Conservation (phyloP, 2,888 invertebrate genomes). For the Brachypalpus laphriformis region DNA sequence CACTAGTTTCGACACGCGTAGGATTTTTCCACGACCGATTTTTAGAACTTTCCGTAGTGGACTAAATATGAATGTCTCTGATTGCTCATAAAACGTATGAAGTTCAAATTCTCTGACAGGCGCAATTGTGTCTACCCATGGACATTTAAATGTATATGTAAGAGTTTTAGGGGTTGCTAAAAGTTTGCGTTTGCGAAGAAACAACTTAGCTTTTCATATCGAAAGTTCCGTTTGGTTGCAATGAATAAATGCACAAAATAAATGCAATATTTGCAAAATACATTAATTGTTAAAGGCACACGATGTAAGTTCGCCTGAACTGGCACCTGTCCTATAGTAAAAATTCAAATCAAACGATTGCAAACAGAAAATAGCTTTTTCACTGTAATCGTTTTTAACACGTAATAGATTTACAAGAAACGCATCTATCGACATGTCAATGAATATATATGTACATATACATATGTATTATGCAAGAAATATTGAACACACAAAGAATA, state of each 20-base stretch:
- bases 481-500: neutral
- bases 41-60: slow-evolving; percentile 82
- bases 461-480: neutral
- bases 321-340: neutral
- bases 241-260: neutral
- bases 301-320: neutral
- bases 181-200: slow-evolving; percentile 61
- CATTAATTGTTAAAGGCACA: neutral
- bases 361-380: neutral
- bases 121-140: slow-evolving; percentile 54
- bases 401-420: slow-evolving; percentile 35
- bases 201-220: slow-evolving; percentile 11
- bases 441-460: neutral
- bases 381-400: slow-evolving; percentile 1
- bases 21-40: slow-evolving; percentile 79
- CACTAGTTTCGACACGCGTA: slow-evolving; percentile 28
- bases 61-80: slow-evolving; percentile 78
- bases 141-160: slow-evolving; percentile 24
- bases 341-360: neutral
- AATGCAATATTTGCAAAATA: neutral
- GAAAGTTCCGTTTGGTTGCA: slow-evolving; percentile 10
- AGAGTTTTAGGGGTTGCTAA: slow-evolving; percentile 58
- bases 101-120: slow-evolving; percentile 68
- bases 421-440: neutral
- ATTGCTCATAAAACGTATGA: slow-evolving; percentile 56